Conservation (phyloP, 2,888 invertebrate species). For the Yponomeuta malinellus region DNA sequence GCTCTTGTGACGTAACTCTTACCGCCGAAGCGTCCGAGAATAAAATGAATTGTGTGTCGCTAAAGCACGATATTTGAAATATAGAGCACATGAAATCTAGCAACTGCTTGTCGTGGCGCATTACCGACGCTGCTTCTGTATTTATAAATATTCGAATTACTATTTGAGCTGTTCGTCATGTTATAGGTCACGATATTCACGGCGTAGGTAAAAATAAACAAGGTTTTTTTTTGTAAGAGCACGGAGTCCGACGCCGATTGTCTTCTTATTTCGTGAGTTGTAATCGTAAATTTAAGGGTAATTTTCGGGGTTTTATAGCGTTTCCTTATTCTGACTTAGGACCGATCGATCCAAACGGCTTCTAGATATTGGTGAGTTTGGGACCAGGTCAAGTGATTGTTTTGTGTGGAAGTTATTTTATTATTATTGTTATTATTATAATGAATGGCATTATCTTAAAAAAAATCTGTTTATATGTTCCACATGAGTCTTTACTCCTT, state of each 20-base stretch:
- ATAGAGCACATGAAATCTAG: slow-evolving; percentile 72
- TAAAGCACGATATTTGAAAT: slow-evolving; percentile 58
- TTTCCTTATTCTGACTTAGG: neutral
- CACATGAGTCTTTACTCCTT: too few species aligned
- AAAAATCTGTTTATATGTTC: too few species aligned
- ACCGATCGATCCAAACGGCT: neutral
- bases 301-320: neutral
- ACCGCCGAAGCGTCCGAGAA: neutral
- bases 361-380: neutral
- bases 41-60: slow-evolving; percentile 27
- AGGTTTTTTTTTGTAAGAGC: slow-evolving; percentile 2
- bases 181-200: slow-evolving; percentile 42
- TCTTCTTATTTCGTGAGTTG: neutral
- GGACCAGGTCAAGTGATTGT: too few species aligned
- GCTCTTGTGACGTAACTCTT: neutral
- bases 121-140: slow-evolving; percentile 60
- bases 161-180: slow-evolving; percentile 49
- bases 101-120: slow-evolving; percentile 68
- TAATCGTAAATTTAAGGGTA: slow-evolving; percentile 1
- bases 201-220: slow-evolving; percentile 38
- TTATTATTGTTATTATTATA: too few species aligned
- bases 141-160: slow-evolving; percentile 66
- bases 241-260: too few species aligned
- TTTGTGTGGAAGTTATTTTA: too few species aligned
- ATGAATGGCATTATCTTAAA: too few species aligned